Evolutionary conservation across 2,888 invertebrate species (phyloP), one percentile per base, ranked within the genome.

Genomic region (Eupithecia insigniata): DNA sequence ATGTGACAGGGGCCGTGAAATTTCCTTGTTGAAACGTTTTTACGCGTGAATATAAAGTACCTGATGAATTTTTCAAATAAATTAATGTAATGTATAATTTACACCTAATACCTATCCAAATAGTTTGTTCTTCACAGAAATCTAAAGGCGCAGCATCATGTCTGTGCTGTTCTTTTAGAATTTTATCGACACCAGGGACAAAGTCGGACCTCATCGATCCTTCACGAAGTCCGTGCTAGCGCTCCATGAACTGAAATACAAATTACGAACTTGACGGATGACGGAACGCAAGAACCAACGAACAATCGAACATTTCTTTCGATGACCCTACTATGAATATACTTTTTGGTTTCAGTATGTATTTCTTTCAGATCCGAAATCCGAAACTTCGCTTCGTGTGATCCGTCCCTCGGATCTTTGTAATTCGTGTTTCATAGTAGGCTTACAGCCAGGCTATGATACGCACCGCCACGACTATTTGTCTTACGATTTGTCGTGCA

Each of bases 1-100:
- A 68, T 62, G 66, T 66, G 61, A 70, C 68, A 66, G 55, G 67
- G 73, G 65, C 26, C 46, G 51, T 67, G 46, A 67, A 43, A 62
- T 62, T 64, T 69, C 46, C 43, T 39, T 64, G 62, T 55, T 43
- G 60, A 71, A 61, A 67, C 61, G 66, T 46, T 70, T 60, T 66
- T 32, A 10, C 10, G 32, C 34, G n/a, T n/a, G 8, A n/a, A 34
- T 12, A 32, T 12, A 18, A 32, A 36, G 62, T 36, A 62, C 30
- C 22, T 3, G n/a, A 22, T 1, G 18, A 62, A 36, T 22, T 62
- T 61, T 28, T 16, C 28, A 28, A 58, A 58, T 61, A 32, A n/a
- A 18, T n/a, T 32, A 12, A 16, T 43, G 18, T 43, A 6, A 43
- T 1, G n/a, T 43, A 1, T 43, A 18, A 43, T 43, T 12, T 51